These are phyloP conservation scores for Meandrusa payeni DNA, from an alignment of 2,888 invertebrate genomes.

Conservation along the genomic window DNA sequence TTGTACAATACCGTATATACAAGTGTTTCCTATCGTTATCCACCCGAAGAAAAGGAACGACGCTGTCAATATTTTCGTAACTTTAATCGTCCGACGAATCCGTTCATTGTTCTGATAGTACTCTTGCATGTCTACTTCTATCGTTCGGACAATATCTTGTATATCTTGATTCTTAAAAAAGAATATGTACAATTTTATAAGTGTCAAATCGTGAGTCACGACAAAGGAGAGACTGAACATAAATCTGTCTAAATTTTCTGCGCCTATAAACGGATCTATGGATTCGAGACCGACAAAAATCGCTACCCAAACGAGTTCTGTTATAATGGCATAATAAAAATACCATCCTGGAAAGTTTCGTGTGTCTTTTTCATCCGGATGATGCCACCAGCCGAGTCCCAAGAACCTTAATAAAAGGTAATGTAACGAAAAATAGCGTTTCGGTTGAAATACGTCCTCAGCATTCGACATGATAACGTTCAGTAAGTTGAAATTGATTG, in stretches of 20 bases:
- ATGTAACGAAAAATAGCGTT: constrained; percentile 58
- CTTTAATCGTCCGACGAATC: constrained; percentile 50
- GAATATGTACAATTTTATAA: constrained; percentile 67
- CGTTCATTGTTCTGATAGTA: constrained; percentile 60
- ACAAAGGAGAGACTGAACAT: constrained; percentile 75
- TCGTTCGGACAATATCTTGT: constrained; percentile 58
- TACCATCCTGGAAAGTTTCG: constrained; percentile 63
- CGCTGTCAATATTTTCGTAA: constrained; percentile 53
- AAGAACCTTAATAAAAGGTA: constrained; percentile 57
- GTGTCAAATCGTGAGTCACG: constrained; percentile 67
- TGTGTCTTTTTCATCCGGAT: constrained; percentile 59
- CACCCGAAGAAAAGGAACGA: constrained; percentile 68
- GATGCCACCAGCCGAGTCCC: constrained; percentile 74
- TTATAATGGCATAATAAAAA: constrained; percentile 60
- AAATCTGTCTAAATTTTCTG: constrained; percentile 67
- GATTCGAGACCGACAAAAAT: constrained; percentile 72
- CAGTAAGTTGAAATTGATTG: background rate
- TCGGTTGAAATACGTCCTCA: constrained; percentile 38
- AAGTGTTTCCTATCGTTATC: constrained; percentile 66
- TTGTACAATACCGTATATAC: constrained; percentile 59
- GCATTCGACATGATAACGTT: constrained; percentile 5
- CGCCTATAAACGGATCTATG: constrained; percentile 68
- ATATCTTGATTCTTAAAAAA: constrained; percentile 64
- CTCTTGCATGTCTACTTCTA: constrained; percentile 56
- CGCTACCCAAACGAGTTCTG: constrained; percentile 64